phyloP scores from a whole-genome alignment of 2,113 vertebrate species.

The Pipa parva region DNA sequence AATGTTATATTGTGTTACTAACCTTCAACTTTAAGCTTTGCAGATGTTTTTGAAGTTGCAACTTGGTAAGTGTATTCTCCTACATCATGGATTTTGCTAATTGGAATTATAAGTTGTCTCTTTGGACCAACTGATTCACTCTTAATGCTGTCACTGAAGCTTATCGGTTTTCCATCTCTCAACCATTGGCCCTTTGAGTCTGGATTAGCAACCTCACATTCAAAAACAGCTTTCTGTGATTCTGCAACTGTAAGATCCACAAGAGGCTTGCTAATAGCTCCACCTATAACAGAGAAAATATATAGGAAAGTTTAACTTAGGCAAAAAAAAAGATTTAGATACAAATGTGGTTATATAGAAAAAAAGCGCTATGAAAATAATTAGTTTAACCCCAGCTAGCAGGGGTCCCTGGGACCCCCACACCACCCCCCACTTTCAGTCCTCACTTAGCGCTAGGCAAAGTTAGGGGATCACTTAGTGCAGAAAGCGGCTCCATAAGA shows the following conservation, averaged over 20 bases:
- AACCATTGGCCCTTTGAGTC: slow-evolving; percentile 83
- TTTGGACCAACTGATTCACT: slow-evolving; percentile 73
- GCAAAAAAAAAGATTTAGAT: too few relatives aligned
- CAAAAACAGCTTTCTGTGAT: slow-evolving; percentile 84
- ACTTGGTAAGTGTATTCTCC: slow-evolving; percentile 94
- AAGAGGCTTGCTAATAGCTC: slow-evolving; percentile 91
- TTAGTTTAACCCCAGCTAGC: too few relatives aligned
- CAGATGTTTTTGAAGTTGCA: slow-evolving; percentile 90
- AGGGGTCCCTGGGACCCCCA: too few relatives aligned
- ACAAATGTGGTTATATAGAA: too few relatives aligned
- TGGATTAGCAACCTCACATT: slow-evolving; percentile 92
- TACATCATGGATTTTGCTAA: slow-evolving; percentile 80
- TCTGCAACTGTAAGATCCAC: slow-evolving; percentile 87
- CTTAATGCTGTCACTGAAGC: slow-evolving; percentile 70
- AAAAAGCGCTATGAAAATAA: too few relatives aligned
- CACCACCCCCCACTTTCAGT: too few relatives aligned
- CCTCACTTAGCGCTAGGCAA: too few relatives aligned
- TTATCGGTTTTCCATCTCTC: slow-evolving; percentile 74
- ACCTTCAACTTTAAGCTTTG: slow-evolving; percentile 92
- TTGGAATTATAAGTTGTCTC: slow-evolving; percentile 76
- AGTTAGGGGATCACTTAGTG: too few relatives aligned
- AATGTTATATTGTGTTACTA: too few relatives aligned
- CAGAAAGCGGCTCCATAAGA: too few relatives aligned
- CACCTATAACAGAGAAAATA: slow-evolving; percentile 67
- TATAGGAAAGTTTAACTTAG: too few relatives aligned